These are phyloP conservation scores for Gavialis gangeticus DNA, from an alignment of 2,113 vertebrate species.

Conservation along the genomic window DNA sequence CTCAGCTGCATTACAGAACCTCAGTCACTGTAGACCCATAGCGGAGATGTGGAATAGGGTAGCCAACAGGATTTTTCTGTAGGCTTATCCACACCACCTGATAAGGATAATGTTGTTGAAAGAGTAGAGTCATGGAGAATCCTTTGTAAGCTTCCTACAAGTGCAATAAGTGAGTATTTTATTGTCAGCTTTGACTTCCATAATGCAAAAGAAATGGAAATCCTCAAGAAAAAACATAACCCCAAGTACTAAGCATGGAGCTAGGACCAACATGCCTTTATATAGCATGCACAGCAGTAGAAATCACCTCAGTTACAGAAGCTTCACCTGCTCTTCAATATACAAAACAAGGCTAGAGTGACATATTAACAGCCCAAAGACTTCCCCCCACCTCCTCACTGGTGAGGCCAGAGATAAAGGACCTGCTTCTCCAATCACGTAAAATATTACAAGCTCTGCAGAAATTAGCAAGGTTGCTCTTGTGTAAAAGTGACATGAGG, in stretches of 20 bases:
- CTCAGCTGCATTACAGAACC: too few relatives aligned
- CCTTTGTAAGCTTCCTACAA: background rate
- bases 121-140: background rate
- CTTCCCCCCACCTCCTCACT: background rate
- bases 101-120: background rate
- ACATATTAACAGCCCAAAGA: fast-evolving
- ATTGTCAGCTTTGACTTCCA: too few relatives aligned
- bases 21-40: too few relatives aligned
- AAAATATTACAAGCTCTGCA: background rate
- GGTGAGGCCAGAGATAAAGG: background rate
- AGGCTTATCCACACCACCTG: background rate
- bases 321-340: background rate
- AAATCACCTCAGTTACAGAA: background rate
- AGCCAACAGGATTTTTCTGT: too few relatives aligned
- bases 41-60: too few relatives aligned
- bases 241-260: background rate
- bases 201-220: background rate
- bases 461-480: too few relatives aligned
- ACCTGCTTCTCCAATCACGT: fast-evolving
- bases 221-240: background rate
- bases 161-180: too few relatives aligned
- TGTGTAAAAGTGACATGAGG: background rate
- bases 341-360: background rate
- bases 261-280: background rate
- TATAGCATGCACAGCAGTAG: background rate